Evolutionary conservation across 1,140 invertebrate species (phyloP).

Genomic region (Sycobia sp.): DNA sequence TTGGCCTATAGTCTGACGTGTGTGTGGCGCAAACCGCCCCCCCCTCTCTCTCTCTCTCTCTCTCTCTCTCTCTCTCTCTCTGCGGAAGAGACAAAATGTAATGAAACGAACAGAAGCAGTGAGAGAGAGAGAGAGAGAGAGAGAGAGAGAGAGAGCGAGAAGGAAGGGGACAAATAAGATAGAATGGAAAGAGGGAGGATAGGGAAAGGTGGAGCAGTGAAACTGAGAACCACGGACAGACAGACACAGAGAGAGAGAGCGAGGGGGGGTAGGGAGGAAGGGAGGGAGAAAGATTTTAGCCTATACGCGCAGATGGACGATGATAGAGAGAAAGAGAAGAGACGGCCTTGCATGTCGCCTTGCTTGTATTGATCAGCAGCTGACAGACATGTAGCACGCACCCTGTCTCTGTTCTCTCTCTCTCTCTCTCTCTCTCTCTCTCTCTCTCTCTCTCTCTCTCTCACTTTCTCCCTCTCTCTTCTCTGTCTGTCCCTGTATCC

Average conservation of each 20-base stretch:
- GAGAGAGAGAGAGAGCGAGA: too few species aligned
- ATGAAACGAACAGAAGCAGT: too few species aligned
- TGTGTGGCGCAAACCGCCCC: not conserved
- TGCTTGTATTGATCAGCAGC: slow-evolving; percentile 59
- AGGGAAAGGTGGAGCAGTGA: not conserved
- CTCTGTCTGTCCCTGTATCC: too few species aligned
- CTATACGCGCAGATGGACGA: not conserved
- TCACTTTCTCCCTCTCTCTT: too few species aligned
- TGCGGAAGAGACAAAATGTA: not conserved
- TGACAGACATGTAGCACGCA: slow-evolving; percentile 50
- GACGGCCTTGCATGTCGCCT: slow-evolving; percentile 57
- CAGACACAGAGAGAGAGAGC: not conserved
- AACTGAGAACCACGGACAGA: slow-evolving; percentile 4
- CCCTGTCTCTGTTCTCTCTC: not conserved
- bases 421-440: slow-evolving; percentile 4
- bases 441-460: not conserved
- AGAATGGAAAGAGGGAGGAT: not conserved
- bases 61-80: too few species aligned
- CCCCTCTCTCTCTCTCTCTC: too few species aligned
- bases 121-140: too few species aligned
- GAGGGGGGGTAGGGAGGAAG: too few species aligned
- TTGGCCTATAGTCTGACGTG: too few species aligned
- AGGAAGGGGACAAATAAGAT: too few species aligned
- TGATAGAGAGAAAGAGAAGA: too few species aligned
- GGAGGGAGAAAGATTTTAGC: not conserved